Base-by-base conservation (phyloP, 1,140 invertebrate species). In the Cotesia glomerata region DNA sequence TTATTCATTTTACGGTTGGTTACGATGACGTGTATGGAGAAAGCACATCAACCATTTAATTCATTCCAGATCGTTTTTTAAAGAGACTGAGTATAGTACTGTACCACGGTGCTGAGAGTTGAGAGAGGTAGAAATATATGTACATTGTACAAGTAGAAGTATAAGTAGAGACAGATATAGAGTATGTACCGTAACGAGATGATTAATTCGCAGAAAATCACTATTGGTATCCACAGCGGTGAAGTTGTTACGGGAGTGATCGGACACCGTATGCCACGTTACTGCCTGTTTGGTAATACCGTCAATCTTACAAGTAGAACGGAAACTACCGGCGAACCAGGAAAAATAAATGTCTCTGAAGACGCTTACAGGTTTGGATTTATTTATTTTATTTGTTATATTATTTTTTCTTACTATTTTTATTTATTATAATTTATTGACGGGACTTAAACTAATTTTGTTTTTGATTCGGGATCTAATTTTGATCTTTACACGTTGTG, bases 241-340 rank as follows among this genome's bases (percentile, higher is more conserved):
- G 96, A 98, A 86, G 96, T 98, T 5, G 95, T 98, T 36, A 98
- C 97, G 0, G 97, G 97, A 13, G 97, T 98, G 2, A 98, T 98
- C 73, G 97, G 97, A 3, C 96, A 98, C 88, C 91, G 96, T 66
- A 97, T 98, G 94, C 97, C 97, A 0, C 91, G 97, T n/a, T 99
- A 98, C 83, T 98, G 97, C 87, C 90, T 99, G 1, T 99, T 98
- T 82, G 97, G 97, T 16, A 98, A 98, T 85, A 98, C 97, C 0
- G 97, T 99, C 0, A 98, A 98, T 87, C 85, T 98, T 26, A 98
- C 97, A 39, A 97, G 95, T 82, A 89, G 97, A 74, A 98, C 96
- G 2, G 97, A 99, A 88, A 98, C 97, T 14, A 98, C 97, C 0
- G 97, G 97, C 3, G 91, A 93, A 67, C 93, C 93, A 3, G 96